Conservation (phyloP, 1,140 invertebrate genomes). For the Pygmarrhopalites habei region DNA sequence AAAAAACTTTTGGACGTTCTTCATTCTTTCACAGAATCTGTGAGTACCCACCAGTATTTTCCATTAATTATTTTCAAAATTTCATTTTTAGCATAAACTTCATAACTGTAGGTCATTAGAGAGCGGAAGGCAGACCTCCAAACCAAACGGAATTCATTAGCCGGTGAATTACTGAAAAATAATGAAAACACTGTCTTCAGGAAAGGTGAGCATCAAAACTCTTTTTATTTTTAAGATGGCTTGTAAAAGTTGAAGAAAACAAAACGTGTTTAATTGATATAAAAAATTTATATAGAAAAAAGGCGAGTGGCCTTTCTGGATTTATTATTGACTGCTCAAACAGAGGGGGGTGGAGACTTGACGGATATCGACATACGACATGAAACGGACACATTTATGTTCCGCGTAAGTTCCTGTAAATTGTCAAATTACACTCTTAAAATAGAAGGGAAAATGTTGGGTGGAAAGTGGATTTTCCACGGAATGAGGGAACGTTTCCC, state of each 20-base stretch:
- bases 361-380: slow-evolving; percentile 62
- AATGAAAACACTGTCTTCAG: neutral
- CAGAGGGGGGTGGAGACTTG: slow-evolving; percentile 44
- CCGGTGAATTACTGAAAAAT: too few species aligned
- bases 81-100: neutral
- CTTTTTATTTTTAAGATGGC: neutral
- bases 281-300: slow-evolving; percentile 44
- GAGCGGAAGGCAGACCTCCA: too few species aligned
- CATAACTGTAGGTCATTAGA: neutral
- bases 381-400: slow-evolving; percentile 78
- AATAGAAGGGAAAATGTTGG: too few species aligned
- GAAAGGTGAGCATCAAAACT: neutral
- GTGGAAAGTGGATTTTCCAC: too few species aligned
- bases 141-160: too few species aligned
- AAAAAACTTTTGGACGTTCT: too few species aligned
- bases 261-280: neutral
- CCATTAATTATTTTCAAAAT: neutral
- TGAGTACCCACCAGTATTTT: neutral
- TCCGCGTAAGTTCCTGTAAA: too few species aligned
- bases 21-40: slow-evolving; percentile 23
- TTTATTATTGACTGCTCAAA: slow-evolving; percentile 56
- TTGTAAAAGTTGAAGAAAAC: neutral
- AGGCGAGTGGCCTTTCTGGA: slow-evolving; percentile 61
- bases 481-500: too few species aligned
- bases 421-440: too few species aligned